Evolutionary conservation across 2,888 invertebrate species (phyloP), one percentile per base, ranked within the genome.

Genomic region (Ephialtes manifestator): DNA sequence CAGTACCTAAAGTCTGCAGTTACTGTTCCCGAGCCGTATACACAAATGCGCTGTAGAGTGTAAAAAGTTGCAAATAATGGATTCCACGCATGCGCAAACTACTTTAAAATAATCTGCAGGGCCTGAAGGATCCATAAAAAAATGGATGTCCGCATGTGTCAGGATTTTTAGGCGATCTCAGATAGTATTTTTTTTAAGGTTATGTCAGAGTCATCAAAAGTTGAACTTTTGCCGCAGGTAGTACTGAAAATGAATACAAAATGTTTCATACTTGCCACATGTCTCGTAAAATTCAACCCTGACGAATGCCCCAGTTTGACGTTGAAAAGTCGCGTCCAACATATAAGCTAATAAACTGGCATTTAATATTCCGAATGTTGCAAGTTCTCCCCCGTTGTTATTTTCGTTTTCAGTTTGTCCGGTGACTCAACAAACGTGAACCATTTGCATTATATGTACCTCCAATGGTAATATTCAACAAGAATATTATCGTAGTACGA

Each of bases 401-500:
- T 31, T 31, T 35, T 60, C 15, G 4, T 60, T 60, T 15, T 60
- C 15, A 24, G 13, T 60, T 75, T 39, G n/a, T 15, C 48, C 15
- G 70, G 75, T 8, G 3, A 20, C 39, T 70, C 24, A 13, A 65
- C 58, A 15, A 60, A 60, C 31, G 55, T 48, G 60, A 48, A 74
- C 46, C 11, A 15, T 60, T 58, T 31, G 3, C 20, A 43, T 20
- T n/a, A n/a, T 39, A 72, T 28, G 24, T 58, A 78, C 15, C 35
- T 46, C 70, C n/a, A 31, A 39, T 20, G 48, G 46, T 65, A 71
- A 70, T 65, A 71, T 63, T 74, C 68, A 55, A 77, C 51, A 39
- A 65, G 71, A 31, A 35, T 76, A 81, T 84, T 60, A 81, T 18
- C 72, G 46, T 35, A 48, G 55, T 72, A 24, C 67, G 20, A 35